Conservation (phyloP, 2,888 invertebrate species). For the Celastrina argiolus region DNA sequence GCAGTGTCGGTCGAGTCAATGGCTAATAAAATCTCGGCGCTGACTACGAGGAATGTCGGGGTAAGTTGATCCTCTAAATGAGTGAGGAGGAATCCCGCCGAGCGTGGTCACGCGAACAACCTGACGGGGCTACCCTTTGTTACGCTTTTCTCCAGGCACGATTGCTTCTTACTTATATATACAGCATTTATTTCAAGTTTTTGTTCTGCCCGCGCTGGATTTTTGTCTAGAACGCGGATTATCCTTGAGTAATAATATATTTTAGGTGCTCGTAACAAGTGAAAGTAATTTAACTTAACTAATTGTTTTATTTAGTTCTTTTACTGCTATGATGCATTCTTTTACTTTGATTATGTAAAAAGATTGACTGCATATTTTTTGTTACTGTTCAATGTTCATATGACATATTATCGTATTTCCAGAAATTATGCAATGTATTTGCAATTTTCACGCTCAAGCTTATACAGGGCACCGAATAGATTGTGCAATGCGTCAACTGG, state of each 20-base stretch:
- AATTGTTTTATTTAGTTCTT: neutral
- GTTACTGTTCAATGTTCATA: neutral
- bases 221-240: neutral
- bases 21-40: constrained; percentile 53
- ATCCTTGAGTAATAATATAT: neutral
- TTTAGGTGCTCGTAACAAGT: neutral
- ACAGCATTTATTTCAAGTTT: neutral
- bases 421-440: neutral
- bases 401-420: neutral
- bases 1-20: constrained; percentile 38
- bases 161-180: constrained; percentile 21
- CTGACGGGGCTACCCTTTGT: constrained; percentile 60
- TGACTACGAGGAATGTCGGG: constrained; percentile 54
- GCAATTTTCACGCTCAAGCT: neutral
- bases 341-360: too few species aligned
- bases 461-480: constrained; percentile 5
- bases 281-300: neutral
- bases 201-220: neutral
- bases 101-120: constrained; percentile 64
- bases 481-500: constrained; percentile 2
- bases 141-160: constrained; percentile 37
- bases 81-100: constrained; percentile 53
- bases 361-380: too few species aligned
- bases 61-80: constrained; percentile 65
- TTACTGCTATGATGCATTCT: too few species aligned